Evolutionary conservation across 2,888 invertebrate genomes (phyloP).

Genomic region (Apamea monoglypha): DNA sequence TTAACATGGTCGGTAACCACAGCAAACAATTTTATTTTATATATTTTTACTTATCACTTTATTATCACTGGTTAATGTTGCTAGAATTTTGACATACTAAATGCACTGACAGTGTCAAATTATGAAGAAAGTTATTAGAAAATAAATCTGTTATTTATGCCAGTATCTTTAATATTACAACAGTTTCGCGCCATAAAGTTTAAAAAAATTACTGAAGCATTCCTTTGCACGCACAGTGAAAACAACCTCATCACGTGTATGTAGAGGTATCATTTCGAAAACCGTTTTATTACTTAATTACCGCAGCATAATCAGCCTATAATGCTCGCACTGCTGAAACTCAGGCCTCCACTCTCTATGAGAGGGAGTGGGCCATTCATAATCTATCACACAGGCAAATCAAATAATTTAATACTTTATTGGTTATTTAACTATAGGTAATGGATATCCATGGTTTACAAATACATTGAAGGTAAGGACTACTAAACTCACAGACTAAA

Average conservation of each 20-base stretch:
- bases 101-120: neutral
- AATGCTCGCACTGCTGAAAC: no score
- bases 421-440: neutral
- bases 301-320: no score
- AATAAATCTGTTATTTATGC: neutral
- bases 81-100: constrained; percentile 58
- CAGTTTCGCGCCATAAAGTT: neutral
- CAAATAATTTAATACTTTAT: no score
- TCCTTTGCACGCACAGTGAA: neutral
- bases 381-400: no score
- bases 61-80: neutral
- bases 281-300: no score
- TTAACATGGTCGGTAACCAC: constrained; percentile 69
- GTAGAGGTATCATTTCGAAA: neutral
- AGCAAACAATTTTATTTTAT: constrained; percentile 55
- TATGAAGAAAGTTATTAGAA: neutral
- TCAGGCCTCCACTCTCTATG: no score
- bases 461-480: neutral
- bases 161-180: constrained; percentile 3
- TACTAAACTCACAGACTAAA: neutral
- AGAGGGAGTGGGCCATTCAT: no score
- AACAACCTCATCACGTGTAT: neutral
- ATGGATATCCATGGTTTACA: neutral
- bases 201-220: neutral
- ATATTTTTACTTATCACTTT: constrained; percentile 29